phyloP scores from a whole-genome alignment of 2,797 vertebrate genomes.

The Discoglossus pictus region DNA sequence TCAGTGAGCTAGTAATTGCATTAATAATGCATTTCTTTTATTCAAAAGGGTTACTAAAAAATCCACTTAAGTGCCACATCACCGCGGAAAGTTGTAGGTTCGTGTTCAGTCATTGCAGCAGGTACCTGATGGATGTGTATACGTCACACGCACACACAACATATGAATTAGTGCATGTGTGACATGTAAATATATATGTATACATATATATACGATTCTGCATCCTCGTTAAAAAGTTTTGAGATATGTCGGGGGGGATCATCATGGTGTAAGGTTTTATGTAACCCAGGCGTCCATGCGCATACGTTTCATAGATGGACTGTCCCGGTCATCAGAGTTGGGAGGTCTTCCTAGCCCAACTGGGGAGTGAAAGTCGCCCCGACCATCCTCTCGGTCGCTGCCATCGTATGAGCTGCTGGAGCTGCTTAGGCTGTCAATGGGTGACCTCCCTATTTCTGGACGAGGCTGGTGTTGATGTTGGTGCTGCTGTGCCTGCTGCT shows the following conservation, averaged over 20 bases:
- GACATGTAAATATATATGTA: conserved; percentile 23
- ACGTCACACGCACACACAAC: conserved; percentile 61
- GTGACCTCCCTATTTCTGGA: conserved; percentile 93
- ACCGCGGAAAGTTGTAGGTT: conserved; percentile 71
- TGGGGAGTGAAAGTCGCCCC: conserved; percentile 90
- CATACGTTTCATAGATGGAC: conserved; percentile 95
- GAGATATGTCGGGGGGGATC: conserved; percentile 84
- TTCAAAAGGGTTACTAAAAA: conserved; percentile 73
- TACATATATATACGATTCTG: conserved; percentile 32
- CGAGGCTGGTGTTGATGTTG: conserved; percentile 76
- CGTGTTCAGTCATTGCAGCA: conserved; percentile 76
- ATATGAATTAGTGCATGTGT: conserved; percentile 30
- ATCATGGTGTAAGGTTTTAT: conserved; percentile 80
- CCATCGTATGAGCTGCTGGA: conserved; percentile 98
- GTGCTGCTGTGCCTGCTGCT: conserved; percentile 70
- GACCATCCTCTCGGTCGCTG: conserved; percentile 93
- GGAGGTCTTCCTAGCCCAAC: conserved; percentile 86
- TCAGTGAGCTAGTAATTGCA: conserved; percentile 69
- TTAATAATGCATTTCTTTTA: conserved; percentile 66
- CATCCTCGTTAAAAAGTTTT: conserved; percentile 73
- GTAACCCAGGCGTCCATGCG: conserved; percentile 98
- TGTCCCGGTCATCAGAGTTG: conserved; percentile 83
- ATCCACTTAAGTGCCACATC: conserved; percentile 86
- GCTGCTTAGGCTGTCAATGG: conserved; percentile 96
- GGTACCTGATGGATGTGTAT: conserved; percentile 89